Conservation (phyloP, 2,113 vertebrate species). For the Gallinago media region DNA sequence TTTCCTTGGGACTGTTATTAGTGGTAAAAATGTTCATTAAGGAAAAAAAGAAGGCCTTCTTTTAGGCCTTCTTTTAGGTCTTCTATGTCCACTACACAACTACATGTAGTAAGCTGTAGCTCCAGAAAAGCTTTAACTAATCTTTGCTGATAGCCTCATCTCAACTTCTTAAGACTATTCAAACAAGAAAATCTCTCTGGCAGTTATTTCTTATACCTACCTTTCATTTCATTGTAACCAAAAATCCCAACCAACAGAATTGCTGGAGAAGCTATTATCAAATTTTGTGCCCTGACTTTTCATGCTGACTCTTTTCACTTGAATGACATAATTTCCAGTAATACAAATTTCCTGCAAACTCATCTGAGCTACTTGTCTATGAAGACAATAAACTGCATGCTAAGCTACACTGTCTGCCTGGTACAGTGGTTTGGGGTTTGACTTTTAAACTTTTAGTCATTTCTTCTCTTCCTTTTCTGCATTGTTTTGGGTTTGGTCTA, state of each 20-base stretch:
- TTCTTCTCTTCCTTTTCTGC: neutral
- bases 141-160: neutral
- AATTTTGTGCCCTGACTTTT: neutral
- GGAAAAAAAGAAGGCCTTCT: neutral
- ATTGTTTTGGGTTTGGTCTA: neutral
- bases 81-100: accelerated
- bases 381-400: neutral
- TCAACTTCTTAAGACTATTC: neutral
- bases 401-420: neutral
- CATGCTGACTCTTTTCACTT: neutral
- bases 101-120: neutral
- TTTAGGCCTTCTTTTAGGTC: no score
- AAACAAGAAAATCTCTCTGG: neutral
- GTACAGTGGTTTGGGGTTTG: neutral
- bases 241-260: neutral
- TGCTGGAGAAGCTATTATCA: neutral
- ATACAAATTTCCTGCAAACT: neutral
- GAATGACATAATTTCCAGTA: neutral
- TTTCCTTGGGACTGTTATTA: neutral
- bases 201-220: neutral
- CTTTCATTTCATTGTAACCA: neutral
- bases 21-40: neutral
- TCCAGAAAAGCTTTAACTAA: neutral
- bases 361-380: neutral
- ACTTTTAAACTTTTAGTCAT: neutral